Base-by-base conservation (phyloP, 2,797 vertebrate species). In the Anabacerthia variegaticeps region DNA sequence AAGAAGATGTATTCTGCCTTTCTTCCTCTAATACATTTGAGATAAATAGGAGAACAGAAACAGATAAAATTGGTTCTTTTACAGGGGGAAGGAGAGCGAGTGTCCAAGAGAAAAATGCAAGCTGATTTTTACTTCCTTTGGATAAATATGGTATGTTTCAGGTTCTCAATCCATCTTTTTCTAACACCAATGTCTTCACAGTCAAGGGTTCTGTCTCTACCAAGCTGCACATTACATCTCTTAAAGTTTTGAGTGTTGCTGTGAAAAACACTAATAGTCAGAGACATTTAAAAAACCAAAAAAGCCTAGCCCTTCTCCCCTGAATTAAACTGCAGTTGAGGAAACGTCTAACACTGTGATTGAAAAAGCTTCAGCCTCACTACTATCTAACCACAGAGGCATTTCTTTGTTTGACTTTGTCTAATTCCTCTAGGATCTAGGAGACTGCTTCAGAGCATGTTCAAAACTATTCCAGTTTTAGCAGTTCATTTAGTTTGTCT, bases 31-130 rank as follows among this genome's bases (percentile, higher is more conserved):
- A 96, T 69, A 85, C n/a, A 36, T 89, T 89, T 82, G 88, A 91
- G 83, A 92, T 74, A 96, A 93, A 92, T 41, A 92, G 65, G 26
- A 89, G 94, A 94, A 96, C 23, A 94, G 81, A 93, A 95, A 85
- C 56, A 88, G 83, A 59, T 78, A 88, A 93, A 92, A 91, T 15
- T 66, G 36, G 39, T 94, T 91, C 82, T 94, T 96, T 94, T 94
- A 88, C 34, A 44, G 46, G 23, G 21, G 3, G 13, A 24, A n/a
- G 56, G 13, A 28, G 9, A 32, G 14, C 49, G 6, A 69, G 32
- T 72, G 52, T 89, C 34, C 13, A 58, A 80, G 54, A 56, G 24
- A 51, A 73, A 68, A 85, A 89, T 9, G 9, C n/a, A 73, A 73
- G 41, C 30, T 79, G 65, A 0, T 77, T 94, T 95, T 94, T 79